Base-by-base conservation (phyloP, 1,140 invertebrate species). In the Nylanderia fulva region DNA sequence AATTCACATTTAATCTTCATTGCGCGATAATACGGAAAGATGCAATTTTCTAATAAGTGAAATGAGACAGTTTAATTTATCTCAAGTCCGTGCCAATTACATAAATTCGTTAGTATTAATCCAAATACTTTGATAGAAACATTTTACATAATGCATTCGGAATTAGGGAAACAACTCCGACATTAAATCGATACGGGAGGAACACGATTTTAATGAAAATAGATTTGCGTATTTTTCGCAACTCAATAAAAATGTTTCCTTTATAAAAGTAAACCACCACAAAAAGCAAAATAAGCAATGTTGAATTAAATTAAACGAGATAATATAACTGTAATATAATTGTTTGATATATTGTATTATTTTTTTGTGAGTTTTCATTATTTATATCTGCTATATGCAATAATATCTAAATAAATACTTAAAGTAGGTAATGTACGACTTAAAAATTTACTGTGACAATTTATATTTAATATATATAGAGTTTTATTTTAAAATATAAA, bases 181-280 rank as follows among this genome's bases (percentile, higher is more conserved):
- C 36, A 39, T 60, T 82, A 72, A 72, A 82, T 72, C 66, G 52
- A 82, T 71, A 82, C 52, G 11, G 8, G 13, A 71, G 77, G n/a
- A 72, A 72, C 71, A 72, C 27, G 21, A 39, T 82, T 82, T 82
- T 82, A 82, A 82, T 82, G 45, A 80, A 15, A 69, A 33, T 80
- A 71, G 36, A 58, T 71, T 52, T 9, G 42, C 27, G 66, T 69
- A 45, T 45, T 80, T 80, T 80, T 33, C 21, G 18, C 66, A 45
- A 71, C 64, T 80, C 52, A 13, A 60, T 58, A 42, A 8, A 21
- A 79, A 79, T 79, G 13, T 52, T 24, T 42, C 42, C n/a, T 66
- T 66, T 52, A n/a, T 52, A 54, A 64, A 36, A 63, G 13, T 36
- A 45, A 77, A 52, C 48, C 8, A 7, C 11, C 27, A 63, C 15